Evolutionary conservation across 1,140 invertebrate genomes (phyloP), one percentile per base, ranked within the genome.

Genomic region (Heterodera schachtii): DNA sequence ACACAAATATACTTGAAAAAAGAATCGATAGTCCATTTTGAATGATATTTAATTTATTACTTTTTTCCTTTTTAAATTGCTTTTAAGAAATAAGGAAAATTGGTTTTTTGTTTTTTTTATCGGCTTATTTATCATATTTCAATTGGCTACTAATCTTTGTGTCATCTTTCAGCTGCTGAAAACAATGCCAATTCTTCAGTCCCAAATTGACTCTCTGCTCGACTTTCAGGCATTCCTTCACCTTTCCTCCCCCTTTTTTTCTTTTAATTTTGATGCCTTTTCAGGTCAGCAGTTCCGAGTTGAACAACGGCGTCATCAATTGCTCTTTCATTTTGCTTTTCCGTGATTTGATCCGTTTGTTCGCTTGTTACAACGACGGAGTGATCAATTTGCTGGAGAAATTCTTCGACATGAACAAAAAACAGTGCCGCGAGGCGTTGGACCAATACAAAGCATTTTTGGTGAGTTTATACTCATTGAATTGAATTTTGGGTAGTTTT

Each of bases 401-500:
- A 92, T 99, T 96, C 92, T 99, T 99, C 92, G 96, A 98, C 91
- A 98, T 99, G 96, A 98, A 99, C 91, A 99, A 98, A 91, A 99
- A 99, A 86, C 91, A 93, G 86, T 97, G 95, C 89, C 93, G 95
- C 90, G 97, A 99, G 90, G 97, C 96, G 83, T 93, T 99, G 88
- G 98, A 99, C 90, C 93, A 98, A 84, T 99, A 99, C 91, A 99
- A 99, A 92, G 98, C 97, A 91, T 99, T 99, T 92, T 93, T 99
- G 77, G 96, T 88, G 5, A n/a, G 19, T 79, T 43, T 79, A 11
- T 73, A 9, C 57, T 31, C 57, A 52, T 4, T 31, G 3, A 46
- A 46, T 74, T 41, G 13, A 11, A 46, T 13, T 75, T 44, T n/a
- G 70, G 13, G 31, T 31, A 31, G n/a, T 31, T 31, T 31, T 31